Conservation (phyloP, 2,113 vertebrate genomes). For the Cynopterus brachyotis region DNA sequence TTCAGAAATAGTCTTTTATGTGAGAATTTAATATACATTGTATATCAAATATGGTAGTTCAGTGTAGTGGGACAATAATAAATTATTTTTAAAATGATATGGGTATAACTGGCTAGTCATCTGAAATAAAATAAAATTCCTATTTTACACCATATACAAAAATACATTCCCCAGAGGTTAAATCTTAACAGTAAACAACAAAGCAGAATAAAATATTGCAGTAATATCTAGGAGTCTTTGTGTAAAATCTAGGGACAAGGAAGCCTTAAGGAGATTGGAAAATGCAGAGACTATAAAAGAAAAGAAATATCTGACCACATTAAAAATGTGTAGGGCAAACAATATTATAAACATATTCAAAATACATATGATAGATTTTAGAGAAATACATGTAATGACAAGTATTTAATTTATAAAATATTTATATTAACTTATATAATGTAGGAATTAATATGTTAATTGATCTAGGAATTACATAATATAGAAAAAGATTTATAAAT, state of each 20-base stretch:
- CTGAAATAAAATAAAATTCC: constrained; percentile 28
- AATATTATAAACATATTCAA: background rate
- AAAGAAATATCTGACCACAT: background rate
- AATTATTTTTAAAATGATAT: background rate
- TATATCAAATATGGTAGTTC: background rate
- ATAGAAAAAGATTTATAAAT: background rate
- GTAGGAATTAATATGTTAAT: background rate
- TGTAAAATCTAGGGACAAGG: background rate
- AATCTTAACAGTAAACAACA: constrained; percentile 10
- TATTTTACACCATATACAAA: background rate
- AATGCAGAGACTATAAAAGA: background rate
- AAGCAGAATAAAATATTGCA: constrained; percentile 21
- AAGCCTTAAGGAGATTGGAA: background rate
- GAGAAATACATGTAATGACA: background rate
- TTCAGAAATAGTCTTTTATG: background rate
- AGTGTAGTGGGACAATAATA: background rate
- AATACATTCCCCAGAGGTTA: background rate
- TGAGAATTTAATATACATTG: constrained; percentile 19
- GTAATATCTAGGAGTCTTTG: background rate
- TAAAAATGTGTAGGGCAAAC: background rate
- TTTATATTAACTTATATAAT: background rate
- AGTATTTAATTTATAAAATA: background rate
- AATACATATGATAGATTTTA: background rate
- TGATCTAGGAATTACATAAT: background rate
- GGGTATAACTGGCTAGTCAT: background rate